These are phyloP conservation scores for Prochilodus magdalenae DNA, from an alignment of 2,113 vertebrate species.

Conservation along the genomic window DNA sequence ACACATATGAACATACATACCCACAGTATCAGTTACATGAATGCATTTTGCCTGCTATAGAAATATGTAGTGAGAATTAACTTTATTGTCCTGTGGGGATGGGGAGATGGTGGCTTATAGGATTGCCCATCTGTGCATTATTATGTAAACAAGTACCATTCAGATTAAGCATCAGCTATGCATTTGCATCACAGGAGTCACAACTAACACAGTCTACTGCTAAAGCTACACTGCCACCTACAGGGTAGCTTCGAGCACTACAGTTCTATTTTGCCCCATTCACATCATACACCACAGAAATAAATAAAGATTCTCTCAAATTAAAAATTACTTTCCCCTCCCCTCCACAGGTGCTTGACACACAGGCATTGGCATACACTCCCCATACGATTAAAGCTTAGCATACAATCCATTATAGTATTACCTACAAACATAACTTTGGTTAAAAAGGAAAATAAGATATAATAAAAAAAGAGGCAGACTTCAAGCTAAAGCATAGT, in stretches of 20 bases:
- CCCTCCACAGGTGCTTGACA: constrained; percentile 33
- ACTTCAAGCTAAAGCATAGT: constrained; percentile 23
- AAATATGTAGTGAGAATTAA: constrained; percentile 35
- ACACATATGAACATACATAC: neutral
- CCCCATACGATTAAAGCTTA: constrained; percentile 13
- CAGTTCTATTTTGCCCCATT: constrained; percentile 11
- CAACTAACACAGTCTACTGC: neutral
- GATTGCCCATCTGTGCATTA: constrained; percentile 52
- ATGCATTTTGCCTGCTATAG: constrained; percentile 13
- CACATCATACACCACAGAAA: constrained; percentile 32
- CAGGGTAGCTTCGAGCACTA: constrained; percentile 44
- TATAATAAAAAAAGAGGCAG: neutral
- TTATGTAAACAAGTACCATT: constrained; percentile 62
- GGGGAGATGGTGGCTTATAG: constrained; percentile 29
- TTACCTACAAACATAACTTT: constrained; percentile 44
- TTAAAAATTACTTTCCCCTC: constrained; percentile 15
- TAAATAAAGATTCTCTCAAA: constrained; percentile 37
- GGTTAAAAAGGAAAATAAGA: constrained; percentile 26
- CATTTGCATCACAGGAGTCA: constrained; percentile 3
- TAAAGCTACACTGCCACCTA: constrained; percentile 53
- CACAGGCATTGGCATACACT: constrained; percentile 2
- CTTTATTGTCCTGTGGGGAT: constrained; percentile 20
- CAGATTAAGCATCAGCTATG: constrained; percentile 27
- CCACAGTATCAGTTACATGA: neutral
- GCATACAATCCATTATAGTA: constrained; percentile 27